phyloP scores from a whole-genome alignment of 1,140 invertebrate species.

The Caenorhabditis elegans region WBcel235 BX284604.4:138501-139000 shows the following conservation, averaged over 20 bases:
- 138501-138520: conserved; percentile 23
- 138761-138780: not conserved
- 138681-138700: too few species aligned
- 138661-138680: too few species aligned
- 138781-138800: not conserved
- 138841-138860: conserved; percentile 33
- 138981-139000: too few species aligned
- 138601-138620: conserved; percentile 13
- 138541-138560: not conserved
- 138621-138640: not conserved
- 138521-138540: conserved; percentile 6
- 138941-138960: too few species aligned
- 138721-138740: not conserved
- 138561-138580: too few species aligned
- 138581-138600: too few species aligned
- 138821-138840: conserved; percentile 36
- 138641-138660: too few species aligned
- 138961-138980: too few species aligned
- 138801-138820: conserved; percentile 7
- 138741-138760: not conserved
- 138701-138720: not conserved
- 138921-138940: too few species aligned
- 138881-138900: not conserved
- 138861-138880: not conserved
- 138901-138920: too few species aligned